Percentiles rank a stretch among this genome's conserved stretches.
These are phyloP conservation scores for Thermophis baileyi DNA, from an alignment of 2,113 vertebrate genomes.

Conservation along the genomic window DNA sequence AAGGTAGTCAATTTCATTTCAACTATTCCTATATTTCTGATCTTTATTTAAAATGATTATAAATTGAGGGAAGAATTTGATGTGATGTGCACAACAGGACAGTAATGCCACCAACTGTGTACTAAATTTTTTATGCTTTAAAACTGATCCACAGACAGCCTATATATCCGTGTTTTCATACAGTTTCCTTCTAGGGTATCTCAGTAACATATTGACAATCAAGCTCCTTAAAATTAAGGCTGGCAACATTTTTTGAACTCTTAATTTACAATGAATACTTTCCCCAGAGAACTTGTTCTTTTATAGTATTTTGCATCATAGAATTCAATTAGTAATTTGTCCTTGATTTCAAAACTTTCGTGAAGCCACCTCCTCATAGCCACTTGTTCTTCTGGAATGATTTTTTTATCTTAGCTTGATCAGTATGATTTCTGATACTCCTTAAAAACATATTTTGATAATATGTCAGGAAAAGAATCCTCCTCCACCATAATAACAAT, in stretches of 20 bases:
- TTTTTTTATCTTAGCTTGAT: conserved; percentile 84
- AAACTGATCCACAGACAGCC: conserved; percentile 90
- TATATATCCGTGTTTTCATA: conserved; percentile 84
- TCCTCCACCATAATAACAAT: background rate
- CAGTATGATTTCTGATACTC: conserved; percentile 87
- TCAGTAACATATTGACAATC: conserved; percentile 86
- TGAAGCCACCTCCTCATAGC: conserved; percentile 92
- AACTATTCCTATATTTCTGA: conserved; percentile 55
- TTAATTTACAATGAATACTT: conserved; percentile 77
- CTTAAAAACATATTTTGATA: conserved; percentile 79
- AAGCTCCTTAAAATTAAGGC: conserved; percentile 83
- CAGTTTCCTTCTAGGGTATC: conserved; percentile 89
- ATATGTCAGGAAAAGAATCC: background rate
- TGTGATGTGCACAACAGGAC: conserved; percentile 42
- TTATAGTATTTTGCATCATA: conserved; percentile 83
- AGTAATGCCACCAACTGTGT: conserved; percentile 38
- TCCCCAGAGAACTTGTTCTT: conserved; percentile 86
- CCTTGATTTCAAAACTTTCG: conserved; percentile 92
- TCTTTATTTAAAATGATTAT: conserved; percentile 70
- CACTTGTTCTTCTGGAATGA: conserved; percentile 82
- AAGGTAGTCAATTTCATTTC: conserved; percentile 14
- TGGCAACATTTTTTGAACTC: conserved; percentile 86
- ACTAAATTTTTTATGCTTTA: conserved; percentile 60
- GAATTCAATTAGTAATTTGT: conserved; percentile 88
- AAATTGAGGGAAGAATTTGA: conserved; percentile 57